Percentiles rank a stretch among this genome's conserved stretches.
Evolutionary conservation across 1,140 invertebrate species (phyloP).

Genomic region (Caenorhabditis tropicalis): DNA sequence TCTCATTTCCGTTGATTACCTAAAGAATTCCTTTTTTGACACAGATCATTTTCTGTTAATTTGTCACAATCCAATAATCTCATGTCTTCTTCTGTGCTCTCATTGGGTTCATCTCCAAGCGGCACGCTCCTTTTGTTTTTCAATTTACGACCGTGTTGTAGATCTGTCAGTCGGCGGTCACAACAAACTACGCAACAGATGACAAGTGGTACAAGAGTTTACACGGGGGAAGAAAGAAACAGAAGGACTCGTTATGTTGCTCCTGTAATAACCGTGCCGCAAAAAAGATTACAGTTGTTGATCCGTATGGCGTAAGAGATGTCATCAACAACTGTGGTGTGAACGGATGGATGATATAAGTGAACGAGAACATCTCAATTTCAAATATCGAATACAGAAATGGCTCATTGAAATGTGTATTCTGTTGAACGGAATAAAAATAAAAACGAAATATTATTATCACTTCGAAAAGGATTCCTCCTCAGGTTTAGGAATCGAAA

Average conservation of each 20-base stretch:
- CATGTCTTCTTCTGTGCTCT: background rate
- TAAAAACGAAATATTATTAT: too few relatives aligned
- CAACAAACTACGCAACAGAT: constrained; percentile 15
- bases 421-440: too few relatives aligned
- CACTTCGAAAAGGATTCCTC: too few relatives aligned
- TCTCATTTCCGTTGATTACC: too few relatives aligned
- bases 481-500: background rate
- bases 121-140: constrained; percentile 1
- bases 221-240: background rate
- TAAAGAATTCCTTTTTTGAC: too few relatives aligned
- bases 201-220: constrained; percentile 11
- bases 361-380: too few relatives aligned
- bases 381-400: too few relatives aligned
- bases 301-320: constrained; percentile 35
- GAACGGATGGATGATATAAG: background rate
- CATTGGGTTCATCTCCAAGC: background rate
- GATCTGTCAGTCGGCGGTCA: background rate
- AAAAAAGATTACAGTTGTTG: constrained; percentile 15
- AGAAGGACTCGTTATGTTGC: constrained; percentile 20
- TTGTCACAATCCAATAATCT: background rate
- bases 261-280: constrained; percentile 26
- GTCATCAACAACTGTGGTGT: constrained; percentile 39
- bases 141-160: constrained; percentile 8
- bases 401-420: too few relatives aligned
- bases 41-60: background rate